Percentiles rank a stretch among this genome's conserved stretches.
Conservation (phyloP, 2,797 vertebrate genomes). For the Macropodus opercularis region DNA sequence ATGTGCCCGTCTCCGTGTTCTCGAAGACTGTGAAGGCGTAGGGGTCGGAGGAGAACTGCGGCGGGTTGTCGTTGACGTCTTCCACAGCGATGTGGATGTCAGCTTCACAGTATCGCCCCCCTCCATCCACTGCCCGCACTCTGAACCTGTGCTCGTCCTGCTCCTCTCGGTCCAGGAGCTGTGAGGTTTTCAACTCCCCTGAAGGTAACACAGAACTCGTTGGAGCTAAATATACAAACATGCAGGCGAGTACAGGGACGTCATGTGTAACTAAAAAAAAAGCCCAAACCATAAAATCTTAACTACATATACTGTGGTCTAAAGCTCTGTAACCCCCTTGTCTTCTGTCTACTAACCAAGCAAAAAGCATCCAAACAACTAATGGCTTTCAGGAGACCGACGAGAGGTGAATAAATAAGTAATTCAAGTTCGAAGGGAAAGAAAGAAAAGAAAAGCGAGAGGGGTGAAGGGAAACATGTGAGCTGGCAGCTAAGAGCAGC, state of each 20-base stretch:
- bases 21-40: conserved; percentile 93
- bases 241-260: background rate
- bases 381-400: conserved; percentile 43
- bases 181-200: conserved; percentile 93
- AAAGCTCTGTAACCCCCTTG: background rate
- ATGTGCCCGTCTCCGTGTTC: conserved; percentile 92
- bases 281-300: background rate
- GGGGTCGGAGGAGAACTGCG: conserved; percentile 88
- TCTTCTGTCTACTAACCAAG: conserved; percentile 25
- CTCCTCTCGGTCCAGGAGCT: conserved; percentile 89
- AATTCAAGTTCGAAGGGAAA: conserved; percentile 36
- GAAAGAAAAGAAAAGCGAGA: conserved; percentile 33
- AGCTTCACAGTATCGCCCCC: conserved; percentile 90
- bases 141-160: conserved; percentile 84
- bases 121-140: conserved; percentile 90
- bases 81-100: conserved; percentile 86
- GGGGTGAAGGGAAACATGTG: conserved; percentile 44
- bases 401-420: conserved; percentile 56
- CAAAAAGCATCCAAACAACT: conserved; percentile 44
- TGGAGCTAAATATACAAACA: background rate
- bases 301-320: conserved; percentile 2
- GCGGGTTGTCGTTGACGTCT: conserved; percentile 94
- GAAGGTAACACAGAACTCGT: conserved; percentile 14
- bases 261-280: background rate
- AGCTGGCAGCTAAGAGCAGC: conserved; percentile 59